Evolutionary conservation across 2,113 vertebrate species (phyloP), one percentile per base, ranked within the genome.

Genomic region (Todiramphus chloris): DNA sequence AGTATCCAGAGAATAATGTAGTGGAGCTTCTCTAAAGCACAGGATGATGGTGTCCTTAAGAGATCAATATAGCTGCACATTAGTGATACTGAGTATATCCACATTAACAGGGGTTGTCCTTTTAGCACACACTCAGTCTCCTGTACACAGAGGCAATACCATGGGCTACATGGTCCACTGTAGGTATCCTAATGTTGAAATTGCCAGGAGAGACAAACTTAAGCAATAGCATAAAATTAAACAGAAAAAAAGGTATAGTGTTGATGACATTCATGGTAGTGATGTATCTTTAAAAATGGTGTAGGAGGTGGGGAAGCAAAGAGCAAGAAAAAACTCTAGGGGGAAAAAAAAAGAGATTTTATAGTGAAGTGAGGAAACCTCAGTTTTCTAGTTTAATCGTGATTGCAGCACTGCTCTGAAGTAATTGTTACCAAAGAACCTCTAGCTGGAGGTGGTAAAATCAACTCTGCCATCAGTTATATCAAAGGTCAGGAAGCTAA

Each of bases 111-210:
- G 30, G 59, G 16, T 6, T 31, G 4, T 70, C 63, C 37, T 77
- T 66, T 59, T 30, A 83, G 35, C 75, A 70, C 5, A 58, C 16
- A 15, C 41, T 37, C 30, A 37, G 46, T 31, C 33, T 86, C 6
- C 33, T 48, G 7, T 31, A 44, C 0, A 0, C 33, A 93, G 50
- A 72, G 37, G 41, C 41, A 69, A 9, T 11, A 44, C 7, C 31
- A 48, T 6, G 21, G 39, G 14, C 30, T 64, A 6, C 25, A 5
- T 4, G 17, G 55, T 37, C 31, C 44, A 25, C 39, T 64, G 20
- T 6, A 64, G 44, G 16, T 50, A 13, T 80, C 44, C 33, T 39
- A n/a, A 37, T 30, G 39, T 51, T 81, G 41, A 62, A 64, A 83
- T 66, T 4, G 11, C 4, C 60, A 43, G 79, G 24, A 46, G 14